Evolutionary conservation across 1,140 invertebrate species (phyloP).

Genomic region (Leguminivora glycinivorella): DNA sequence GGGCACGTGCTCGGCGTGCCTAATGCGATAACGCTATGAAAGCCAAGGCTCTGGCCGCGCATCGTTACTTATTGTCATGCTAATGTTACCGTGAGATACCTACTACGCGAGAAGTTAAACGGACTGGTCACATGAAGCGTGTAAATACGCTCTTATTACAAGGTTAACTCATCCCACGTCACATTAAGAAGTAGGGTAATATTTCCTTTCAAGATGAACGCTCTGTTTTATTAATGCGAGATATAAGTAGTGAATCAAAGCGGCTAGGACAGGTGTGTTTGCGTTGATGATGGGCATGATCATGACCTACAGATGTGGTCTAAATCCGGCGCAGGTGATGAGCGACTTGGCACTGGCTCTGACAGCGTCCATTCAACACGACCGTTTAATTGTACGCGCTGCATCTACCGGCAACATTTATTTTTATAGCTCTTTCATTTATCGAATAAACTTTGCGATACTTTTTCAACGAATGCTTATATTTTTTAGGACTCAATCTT

Average conservation of each 20-base stretch:
- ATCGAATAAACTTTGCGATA: constrained; percentile 33
- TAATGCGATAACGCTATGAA: constrained; percentile 53
- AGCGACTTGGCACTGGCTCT: constrained; percentile 64
- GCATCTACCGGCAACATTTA: constrained; percentile 16
- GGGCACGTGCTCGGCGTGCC: constrained; percentile 51
- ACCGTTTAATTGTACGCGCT: constrained; percentile 1
- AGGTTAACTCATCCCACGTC: background rate
- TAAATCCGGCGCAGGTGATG: constrained; percentile 52
- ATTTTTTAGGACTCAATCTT: no score
- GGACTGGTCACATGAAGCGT: background rate
- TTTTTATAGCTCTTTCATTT: background rate
- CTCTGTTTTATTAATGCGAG: background rate
- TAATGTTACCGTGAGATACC: constrained; percentile 20
- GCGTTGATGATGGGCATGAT: constrained; percentile 45
- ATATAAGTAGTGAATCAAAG: constrained; percentile 16
- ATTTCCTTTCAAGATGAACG: background rate
- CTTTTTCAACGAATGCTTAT: background rate
- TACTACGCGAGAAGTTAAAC: constrained; percentile 3
- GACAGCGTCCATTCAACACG: constrained; percentile 59
- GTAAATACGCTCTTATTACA: background rate
- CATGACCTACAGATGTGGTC: constrained; percentile 60
- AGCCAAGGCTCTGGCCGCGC: constrained; percentile 37
- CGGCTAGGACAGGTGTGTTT: constrained; percentile 42
- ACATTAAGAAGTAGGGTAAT: background rate
- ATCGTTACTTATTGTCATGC: constrained; percentile 28